Evolutionary conservation across 1,140 invertebrate species (phyloP), one percentile per base, ranked within the genome.

Genomic region (Musca domestica): DNA sequence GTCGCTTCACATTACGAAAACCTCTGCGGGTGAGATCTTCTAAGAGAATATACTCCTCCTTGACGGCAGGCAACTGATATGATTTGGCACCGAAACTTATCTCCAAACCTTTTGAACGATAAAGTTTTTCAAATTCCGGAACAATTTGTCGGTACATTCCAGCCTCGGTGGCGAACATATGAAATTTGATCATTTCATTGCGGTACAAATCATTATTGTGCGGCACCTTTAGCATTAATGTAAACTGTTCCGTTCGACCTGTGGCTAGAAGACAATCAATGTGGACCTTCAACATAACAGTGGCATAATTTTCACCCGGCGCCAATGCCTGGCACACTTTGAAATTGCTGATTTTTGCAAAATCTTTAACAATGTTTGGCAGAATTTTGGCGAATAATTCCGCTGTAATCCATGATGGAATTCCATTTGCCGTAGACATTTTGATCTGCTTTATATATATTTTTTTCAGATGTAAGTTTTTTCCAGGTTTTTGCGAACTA

Each of bases 1-100:
- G 73, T 54, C 87, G 80, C 71, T 87, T 84, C 2, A 78, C 77
- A 83, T 87, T 88, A 15, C 75, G 76, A 71, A 83, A 88, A 2
- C 84, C 85, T 63, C 77, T 76, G 34, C 74, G 72, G 15, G 76
- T 74, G 41, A 88, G 71, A 74, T 88, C 87, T 34, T 87, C 83
- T 73, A 79, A 73, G 0, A 79, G 73, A 27, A 88, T 74, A 1
- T 76, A 72, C 48, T 77, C 71, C 6, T 52, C 54, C 15, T 72
- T 67, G 12, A 71, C 73, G 0, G 73, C 71, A 4, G 51, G 22
- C 1, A 69, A 14, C 4, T 64, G 30, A 17, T 73, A 76, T 3
- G 72, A 70, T 20, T 66, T 69, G 0, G 74, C 73, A 6, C 66
- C 75, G 54, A 79, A 72, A 0, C 34, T 61, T 7, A 79, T 63